A percentile compares a stretch with the other conserved stretches of the same genome.
Evolutionary conservation across 1,140 invertebrate genomes (phyloP).

Genomic region (Mizuhopecten yessoensis): DNA sequence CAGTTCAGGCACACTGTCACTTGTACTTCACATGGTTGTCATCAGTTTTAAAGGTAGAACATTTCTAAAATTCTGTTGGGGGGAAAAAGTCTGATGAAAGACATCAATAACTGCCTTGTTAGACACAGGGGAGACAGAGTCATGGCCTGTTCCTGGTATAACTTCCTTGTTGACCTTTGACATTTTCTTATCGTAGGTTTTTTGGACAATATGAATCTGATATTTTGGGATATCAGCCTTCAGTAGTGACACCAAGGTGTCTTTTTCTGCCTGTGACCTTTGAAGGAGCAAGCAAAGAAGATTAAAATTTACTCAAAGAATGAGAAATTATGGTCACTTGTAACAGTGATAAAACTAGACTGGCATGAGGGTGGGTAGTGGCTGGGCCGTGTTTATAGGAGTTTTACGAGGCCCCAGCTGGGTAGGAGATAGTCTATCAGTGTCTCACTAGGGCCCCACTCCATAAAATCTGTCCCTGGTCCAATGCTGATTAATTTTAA

Average conservation of each 20-base stretch:
- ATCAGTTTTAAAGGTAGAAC: conserved; percentile 13
- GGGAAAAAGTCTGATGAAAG: neutral
- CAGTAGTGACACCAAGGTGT: neutral
- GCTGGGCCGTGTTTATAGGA: neutral
- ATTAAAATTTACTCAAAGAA: conserved; percentile 39
- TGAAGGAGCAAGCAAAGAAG: neutral
- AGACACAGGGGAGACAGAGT: too few relatives aligned
- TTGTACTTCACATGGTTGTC: neutral
- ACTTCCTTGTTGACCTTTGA: conserved; percentile 1
- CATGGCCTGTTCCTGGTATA: neutral
- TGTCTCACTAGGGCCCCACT: neutral
- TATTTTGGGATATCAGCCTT: conserved; percentile 8
- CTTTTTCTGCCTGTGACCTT: neutral
- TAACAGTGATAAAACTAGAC: neutral
- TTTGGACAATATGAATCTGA: neutral
- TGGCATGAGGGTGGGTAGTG: neutral
- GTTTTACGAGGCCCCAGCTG: conserved; percentile 15
- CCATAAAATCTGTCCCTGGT: neutral
- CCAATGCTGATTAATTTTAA: neutral
- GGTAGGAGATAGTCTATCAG: neutral
- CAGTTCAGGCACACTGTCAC: neutral
- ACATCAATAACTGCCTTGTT: neutral
- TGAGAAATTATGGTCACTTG: conserved; percentile 38
- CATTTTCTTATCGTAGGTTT: neutral
- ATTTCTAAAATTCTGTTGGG: neutral